Percentiles rank a stretch among this genome's conserved stretches.
These are phyloP conservation scores for Pterois miles DNA, from an alignment of 2,797 vertebrate genomes.

Conservation along the genomic window DNA sequence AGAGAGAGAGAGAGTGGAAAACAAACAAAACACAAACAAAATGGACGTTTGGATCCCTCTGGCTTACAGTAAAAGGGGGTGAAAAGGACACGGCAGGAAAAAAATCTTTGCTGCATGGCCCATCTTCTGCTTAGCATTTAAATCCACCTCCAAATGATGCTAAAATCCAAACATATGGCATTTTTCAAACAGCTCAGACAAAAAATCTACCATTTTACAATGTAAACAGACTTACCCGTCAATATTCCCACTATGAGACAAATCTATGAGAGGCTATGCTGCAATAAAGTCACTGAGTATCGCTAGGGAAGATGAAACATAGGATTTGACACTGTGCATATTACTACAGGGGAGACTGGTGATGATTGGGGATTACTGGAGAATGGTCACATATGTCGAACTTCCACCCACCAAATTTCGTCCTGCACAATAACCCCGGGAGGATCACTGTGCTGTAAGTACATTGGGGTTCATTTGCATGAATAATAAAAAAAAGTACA, in stretches of 20 bases:
- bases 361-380: constrained; percentile 8
- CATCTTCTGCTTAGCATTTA: constrained; percentile 29
- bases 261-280: neutral
- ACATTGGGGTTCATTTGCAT: too few species aligned
- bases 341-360: neutral
- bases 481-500: too few species aligned
- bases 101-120: neutral
- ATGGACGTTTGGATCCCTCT: constrained; percentile 26
- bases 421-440: neutral
- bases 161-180: constrained; percentile 12
- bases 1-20: neutral
- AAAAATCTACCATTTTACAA: constrained; percentile 17
- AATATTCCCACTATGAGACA: constrained; percentile 1
- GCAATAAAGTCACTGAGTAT: constrained; percentile 5
- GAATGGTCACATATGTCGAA: neutral
- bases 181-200: neutral
- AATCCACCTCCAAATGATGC: constrained; percentile 12
- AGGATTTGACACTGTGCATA: neutral
- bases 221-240: constrained; percentile 12
- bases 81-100: constrained; percentile 44
- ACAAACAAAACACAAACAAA: constrained; percentile 23
- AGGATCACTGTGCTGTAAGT: too few species aligned
- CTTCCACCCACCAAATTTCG: neutral
- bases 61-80: constrained; percentile 10
- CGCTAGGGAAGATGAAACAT: neutral